Evolutionary conservation across 2,888 invertebrate genomes (phyloP).

Genomic region (Stratiomys singularior): DNA sequence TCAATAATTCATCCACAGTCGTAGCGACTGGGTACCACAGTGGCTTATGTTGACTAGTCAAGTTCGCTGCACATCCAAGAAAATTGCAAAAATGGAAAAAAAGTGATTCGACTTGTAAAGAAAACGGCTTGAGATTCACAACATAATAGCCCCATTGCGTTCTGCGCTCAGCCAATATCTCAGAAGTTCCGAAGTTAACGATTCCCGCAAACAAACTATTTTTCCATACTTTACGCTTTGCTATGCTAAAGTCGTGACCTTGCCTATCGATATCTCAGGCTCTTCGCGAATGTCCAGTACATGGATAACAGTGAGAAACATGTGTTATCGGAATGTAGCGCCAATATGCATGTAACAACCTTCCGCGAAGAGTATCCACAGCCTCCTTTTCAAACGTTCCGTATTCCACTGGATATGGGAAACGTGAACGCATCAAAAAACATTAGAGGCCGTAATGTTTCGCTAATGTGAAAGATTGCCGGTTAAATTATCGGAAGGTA

Average conservation of each 20-base stretch:
- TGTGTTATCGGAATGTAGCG: constrained; percentile 1
- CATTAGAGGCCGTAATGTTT: neutral
- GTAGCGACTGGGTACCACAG: no score
- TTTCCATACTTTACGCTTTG: neutral
- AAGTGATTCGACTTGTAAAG: neutral
- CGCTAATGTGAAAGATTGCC: constrained; percentile 11
- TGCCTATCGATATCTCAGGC: neutral
- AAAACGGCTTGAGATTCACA: neutral
- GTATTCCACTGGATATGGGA: neutral
- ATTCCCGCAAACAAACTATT: neutral
- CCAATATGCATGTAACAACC: neutral
- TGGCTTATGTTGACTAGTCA: no score
- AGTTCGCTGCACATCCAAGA: neutral
- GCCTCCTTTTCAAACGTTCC: neutral
- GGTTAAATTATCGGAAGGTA: neutral
- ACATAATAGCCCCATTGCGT: neutral
- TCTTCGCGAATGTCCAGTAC: neutral
- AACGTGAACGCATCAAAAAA: constrained; percentile 8
- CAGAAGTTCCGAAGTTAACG: neutral
- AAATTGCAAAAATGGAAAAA: constrained; percentile 10
- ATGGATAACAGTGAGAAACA: constrained; percentile 7
- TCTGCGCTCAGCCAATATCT: neutral
- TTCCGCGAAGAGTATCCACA: neutral
- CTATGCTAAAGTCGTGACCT: constrained; percentile 2
- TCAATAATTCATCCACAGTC: no score